These are phyloP conservation scores for Odocoileus hemionus DNA, from an alignment of 2,113 vertebrate species.

Conservation along the genomic window DNA sequence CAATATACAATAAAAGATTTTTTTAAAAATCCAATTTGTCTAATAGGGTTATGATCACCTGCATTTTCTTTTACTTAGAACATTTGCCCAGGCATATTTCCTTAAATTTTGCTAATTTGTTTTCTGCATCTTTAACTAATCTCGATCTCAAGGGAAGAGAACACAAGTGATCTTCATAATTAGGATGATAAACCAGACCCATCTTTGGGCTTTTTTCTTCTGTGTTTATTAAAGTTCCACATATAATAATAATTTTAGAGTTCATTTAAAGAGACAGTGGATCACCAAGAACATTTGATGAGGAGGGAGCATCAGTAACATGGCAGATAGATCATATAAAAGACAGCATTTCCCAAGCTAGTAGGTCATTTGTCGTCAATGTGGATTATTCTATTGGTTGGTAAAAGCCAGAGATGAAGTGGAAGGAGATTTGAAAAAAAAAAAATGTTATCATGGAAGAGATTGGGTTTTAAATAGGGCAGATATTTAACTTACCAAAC, in stretches of 20 bases:
- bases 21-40: not conserved
- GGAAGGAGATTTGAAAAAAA: not conserved
- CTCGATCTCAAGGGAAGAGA: not conserved
- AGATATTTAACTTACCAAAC: not conserved
- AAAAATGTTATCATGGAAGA: not conserved
- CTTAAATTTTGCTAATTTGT: not conserved
- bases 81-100: not conserved
- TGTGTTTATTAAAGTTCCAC: not conserved
- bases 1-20: not conserved
- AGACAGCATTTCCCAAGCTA: not conserved
- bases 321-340: not conserved
- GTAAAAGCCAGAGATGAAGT: not conserved
- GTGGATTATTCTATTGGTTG: not conserved
- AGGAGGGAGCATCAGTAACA: accelerated
- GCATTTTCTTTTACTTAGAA: not conserved
- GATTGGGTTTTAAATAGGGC: not conserved
- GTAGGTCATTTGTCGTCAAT: not conserved
- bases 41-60: not conserved
- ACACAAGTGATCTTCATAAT: not conserved
- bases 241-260: not conserved
- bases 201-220: not conserved
- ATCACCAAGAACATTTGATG: not conserved
- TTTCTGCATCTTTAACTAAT: not conserved
- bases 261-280: not conserved
- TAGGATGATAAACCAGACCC: not conserved